Evolutionary conservation across 1,140 invertebrate species (phyloP), one percentile per base, ranked within the genome.

Genomic region (Pogonognathellus flavescens): DNA sequence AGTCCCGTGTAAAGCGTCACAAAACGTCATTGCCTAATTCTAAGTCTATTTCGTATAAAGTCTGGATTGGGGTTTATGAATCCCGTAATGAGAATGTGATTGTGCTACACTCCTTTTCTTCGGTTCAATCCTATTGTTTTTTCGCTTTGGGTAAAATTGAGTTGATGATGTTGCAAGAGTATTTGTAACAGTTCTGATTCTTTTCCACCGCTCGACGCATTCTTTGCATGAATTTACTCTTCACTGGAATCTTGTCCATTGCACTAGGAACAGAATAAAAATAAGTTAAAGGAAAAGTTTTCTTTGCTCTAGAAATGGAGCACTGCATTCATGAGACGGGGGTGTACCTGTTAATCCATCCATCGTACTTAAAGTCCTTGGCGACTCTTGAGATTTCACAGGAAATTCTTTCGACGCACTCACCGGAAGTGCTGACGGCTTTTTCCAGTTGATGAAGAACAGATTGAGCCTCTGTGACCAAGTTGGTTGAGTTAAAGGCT

Each of bases 391-490:
- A 53, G 31, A 82, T 31, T 57, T 82, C 81, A 31, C 81, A 82
- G 16, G 81, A 82, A 18, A 82, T 82, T 59, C 81, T 31, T 18
- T 82, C 81, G 8, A 82, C 81, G 13, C 81, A 82, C 31, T 82
- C 81, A 9, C 53, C 80, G 9, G 81, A 59, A 41, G 53, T 49
- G 57, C 18, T 49, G 2, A 82, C 55, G 13, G 53, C 81, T 8
- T 22, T 60, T 62, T 59, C 81, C 8, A 82, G 50, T 55, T 81
- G 50, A n/a, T 20, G 18, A 55, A 55, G 22, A 57, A 81, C 20
- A 25, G 50, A 25, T 22, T 57, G 80, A 10, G 50, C 50, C 2
- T 81, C 53, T 7, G 55, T 57, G 13, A 18, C 31, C 22, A 59
- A n/a, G 0, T 25, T 57, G 5, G 53, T 82, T 0, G 53, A 59